Evolutionary conservation across 1,140 invertebrate species (phyloP), one percentile per base, ranked within the genome.

Genomic region (Calephelis virginiensis): DNA sequence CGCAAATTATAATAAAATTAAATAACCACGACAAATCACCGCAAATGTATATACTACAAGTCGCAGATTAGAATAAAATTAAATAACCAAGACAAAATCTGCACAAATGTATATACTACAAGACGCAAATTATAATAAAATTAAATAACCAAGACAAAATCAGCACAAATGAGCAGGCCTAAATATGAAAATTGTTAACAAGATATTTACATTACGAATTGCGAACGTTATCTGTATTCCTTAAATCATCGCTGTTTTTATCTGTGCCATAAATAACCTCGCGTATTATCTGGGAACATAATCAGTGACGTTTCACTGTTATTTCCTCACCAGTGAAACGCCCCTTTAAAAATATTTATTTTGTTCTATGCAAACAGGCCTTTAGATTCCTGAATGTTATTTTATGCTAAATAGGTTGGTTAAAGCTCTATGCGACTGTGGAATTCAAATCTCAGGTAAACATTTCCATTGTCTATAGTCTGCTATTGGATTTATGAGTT

Each of bases 161-260:
- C 28, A 28, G 28, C 62, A 28, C 62, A 50, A 48, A 63, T 63
- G 17, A 28, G 13, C n/a, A 38, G 14, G 48, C 11, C 40, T 12
- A 56, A 56, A 65, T 43, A 50, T 43, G 53, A 65, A 65, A 56
- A 65, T 65, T 56, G 63, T 45, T 65, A 56, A 56, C 63, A 56
- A 65, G 63, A 50, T 65, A 65, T 65, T 59, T 59, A 65, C 63
- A 50, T 65, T 64, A 49, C 53, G 53, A 56, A 65, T 65, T 50
- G 63, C 63, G 43, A 65, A 64, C 76, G 70, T 81, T 80, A 84
- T 81, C 77, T 75, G 37, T 62, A 69, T 73, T 77, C 68, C 74
- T 78, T 82, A 81, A 82, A 82, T 84, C 82, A 81, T 82, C 76
- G 74, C 72, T 71, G 65, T 63, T 67, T 70, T 77, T 81, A 81